A percentile compares a stretch with the other conserved stretches of the same genome.
phyloP scores from a whole-genome alignment of 2,888 invertebrate genomes.

The Mechanitis mazaeus region DNA sequence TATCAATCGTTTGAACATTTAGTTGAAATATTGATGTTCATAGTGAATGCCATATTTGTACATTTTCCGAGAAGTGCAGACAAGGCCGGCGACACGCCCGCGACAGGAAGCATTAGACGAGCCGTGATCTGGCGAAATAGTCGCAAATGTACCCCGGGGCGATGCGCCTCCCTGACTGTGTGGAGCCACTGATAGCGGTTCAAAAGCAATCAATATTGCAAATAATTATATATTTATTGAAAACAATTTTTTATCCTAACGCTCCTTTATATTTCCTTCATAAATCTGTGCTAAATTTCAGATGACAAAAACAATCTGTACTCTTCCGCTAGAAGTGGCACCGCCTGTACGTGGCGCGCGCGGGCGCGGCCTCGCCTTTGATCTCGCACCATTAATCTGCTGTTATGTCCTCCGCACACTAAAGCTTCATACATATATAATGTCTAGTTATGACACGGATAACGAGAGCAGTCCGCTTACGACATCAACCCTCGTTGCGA shows the following conservation, averaged over 20 bases:
- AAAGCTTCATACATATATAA: neutral
- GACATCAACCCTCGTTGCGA: too few species aligned
- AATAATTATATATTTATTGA: too few species aligned
- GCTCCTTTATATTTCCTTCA: too few species aligned
- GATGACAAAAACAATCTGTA: too few species aligned
- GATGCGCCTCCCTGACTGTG: slow-evolving; percentile 11
- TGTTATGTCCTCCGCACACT: slow-evolving; percentile 26
- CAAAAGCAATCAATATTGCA: neutral
- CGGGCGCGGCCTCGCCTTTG: slow-evolving; percentile 26
- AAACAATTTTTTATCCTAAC: too few species aligned
- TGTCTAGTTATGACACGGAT: neutral
- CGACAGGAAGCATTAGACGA: slow-evolving; percentile 22
- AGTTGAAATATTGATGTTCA: neutral
- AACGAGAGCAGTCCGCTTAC: too few species aligned
- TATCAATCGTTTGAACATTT: neutral
- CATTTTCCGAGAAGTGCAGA: neutral
- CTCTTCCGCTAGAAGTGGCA: slow-evolving; percentile 13
- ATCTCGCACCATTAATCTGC: slow-evolving; percentile 32
- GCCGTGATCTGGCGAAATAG: slow-evolving; percentile 26
- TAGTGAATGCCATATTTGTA: neutral
- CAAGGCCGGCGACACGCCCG: slow-evolving; percentile 12
- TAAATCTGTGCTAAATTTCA: too few species aligned
- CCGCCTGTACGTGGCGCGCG: neutral
- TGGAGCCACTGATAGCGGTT: slow-evolving; percentile 17
- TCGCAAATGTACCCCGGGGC: slow-evolving; percentile 19